Evolutionary conservation across 2,113 vertebrate species (phyloP), one percentile per base, ranked within the genome.

Genomic region (Pavo muticus): DNA sequence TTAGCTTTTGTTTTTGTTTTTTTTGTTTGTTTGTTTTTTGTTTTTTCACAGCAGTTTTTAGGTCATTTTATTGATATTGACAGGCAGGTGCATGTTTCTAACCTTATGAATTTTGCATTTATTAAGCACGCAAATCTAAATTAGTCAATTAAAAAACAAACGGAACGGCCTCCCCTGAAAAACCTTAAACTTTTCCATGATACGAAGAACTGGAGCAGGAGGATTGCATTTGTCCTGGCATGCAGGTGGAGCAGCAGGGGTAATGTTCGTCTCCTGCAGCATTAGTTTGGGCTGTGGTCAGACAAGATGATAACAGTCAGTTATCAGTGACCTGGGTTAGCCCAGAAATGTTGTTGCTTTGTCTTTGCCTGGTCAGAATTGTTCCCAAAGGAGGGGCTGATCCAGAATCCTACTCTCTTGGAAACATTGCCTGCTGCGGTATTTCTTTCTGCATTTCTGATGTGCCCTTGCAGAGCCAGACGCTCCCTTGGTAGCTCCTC

Each of bases 401-500:
- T 20, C 61, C n/a, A 39, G 50, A 63, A 29, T 57, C 59, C 0
- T 45, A 7, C 32, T 59, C 9, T 35, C 25, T 50, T 39, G 50
- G 30, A 52, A 88, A n/a, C 3, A 0, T 70, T 37, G 10, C 54
- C 60, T 30, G 4, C n/a, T 79, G 78, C 11, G 20, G 25, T 59
- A 27, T n/a, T 83, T 27, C 30, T 84, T 18, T 13, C 4, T 0
- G 0, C 8, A 3, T 77, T 45, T 71, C 7, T 17, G n/a, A 8
- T 0, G 2, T 0, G 0, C 9, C 23, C 8, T 64, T 63, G 30
- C 39, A 73, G 64, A 67, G 6, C 52, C 84, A 42, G 6, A 16
- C 37, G 78, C 57, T 72, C 44, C 13, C 6, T 50, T n/a, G 6
- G 19, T 54, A 1, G 1, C 64, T 45, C 20, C 27, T 72, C 37